Base-by-base conservation (phyloP, 1,140 invertebrate genomes). In the Listronotus oregonensis region DNA sequence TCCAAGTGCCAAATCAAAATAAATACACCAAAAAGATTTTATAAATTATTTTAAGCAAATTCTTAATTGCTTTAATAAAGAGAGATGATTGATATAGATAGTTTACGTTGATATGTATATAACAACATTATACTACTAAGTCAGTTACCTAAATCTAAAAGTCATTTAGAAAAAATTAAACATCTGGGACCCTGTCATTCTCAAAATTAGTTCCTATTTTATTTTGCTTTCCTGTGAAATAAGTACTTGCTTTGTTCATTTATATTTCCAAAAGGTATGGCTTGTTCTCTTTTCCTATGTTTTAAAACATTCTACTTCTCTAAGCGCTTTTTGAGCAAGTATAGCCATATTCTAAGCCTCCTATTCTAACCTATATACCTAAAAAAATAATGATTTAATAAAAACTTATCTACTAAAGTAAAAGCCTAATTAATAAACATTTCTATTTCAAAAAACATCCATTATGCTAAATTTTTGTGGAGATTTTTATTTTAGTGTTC, bases 161-260 rank as follows among this genome's bases (percentile, higher is more conserved):
- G 37, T 55, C 27, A 37, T 10, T 43, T 51, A 55, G 40, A 52
- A 69, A 51, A 64, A 73, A 57, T 15, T 57, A 27, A 64, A 67
- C 66, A 64, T 66, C 54, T 66, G 69, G 69, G 72, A 73, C 72
- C 72, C 72, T 73, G 72, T 73, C 72, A 56, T 67, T 73, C 66
- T 68, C 60, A 51, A 65, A 71, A 12, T 21, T 46, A 37, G 31
- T 61, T 51, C 43, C 31, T 47, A 59, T n/a, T 59, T 64, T 63
- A 67, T 64, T 10, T 64, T 31, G 49, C 14, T 34, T 57, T 42
- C 15, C 14, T 39, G 15, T 14, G 17, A 59, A 27, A 49, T 15
- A 4, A 50, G 15, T 50, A 9, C 14, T 11, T 54, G 21, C 40
- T 32, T 1, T 44, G 18, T 39, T 54, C 5, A 31, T 21, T 47